Evolutionary conservation across 2,797 vertebrate genomes (phyloP).

Genomic region (Malacoctenus gilli): DNA sequence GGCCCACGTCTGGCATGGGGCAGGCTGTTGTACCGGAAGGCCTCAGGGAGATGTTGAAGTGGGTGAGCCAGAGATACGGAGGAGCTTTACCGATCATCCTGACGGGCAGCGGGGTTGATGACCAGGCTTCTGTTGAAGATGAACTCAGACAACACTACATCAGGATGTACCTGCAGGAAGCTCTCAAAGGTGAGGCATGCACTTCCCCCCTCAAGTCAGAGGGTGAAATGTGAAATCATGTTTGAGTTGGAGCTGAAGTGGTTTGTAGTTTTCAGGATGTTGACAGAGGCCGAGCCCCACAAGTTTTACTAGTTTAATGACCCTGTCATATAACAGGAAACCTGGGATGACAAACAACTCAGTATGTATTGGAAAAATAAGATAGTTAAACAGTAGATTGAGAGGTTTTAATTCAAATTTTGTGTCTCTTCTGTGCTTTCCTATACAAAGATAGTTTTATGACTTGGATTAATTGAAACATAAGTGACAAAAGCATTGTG

Average conservation of each 20-base stretch:
- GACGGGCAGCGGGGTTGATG: constrained; percentile 91
- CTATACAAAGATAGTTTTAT: too few relatives aligned
- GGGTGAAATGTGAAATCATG: constrained; percentile 5
- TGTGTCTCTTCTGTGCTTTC: too few relatives aligned
- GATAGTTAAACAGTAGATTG: too few relatives aligned
- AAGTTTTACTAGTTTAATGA: constrained; percentile 51
- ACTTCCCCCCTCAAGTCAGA: background rate
- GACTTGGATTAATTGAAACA: too few relatives aligned
- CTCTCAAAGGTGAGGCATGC: constrained; percentile 86
- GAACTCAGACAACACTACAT: constrained; percentile 87
- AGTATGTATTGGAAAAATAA: too few relatives aligned
- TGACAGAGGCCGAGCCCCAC: constrained; percentile 4
- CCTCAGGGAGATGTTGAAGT: constrained; percentile 84
- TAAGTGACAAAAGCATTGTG: too few relatives aligned
- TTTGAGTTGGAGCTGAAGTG: constrained; percentile 5
- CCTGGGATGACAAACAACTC: too few relatives aligned
- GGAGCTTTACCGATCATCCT: constrained; percentile 82
- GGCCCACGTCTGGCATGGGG: constrained; percentile 81
- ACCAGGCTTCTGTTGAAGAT: constrained; percentile 84
- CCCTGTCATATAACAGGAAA: constrained; percentile 53
- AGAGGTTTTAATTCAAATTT: too few relatives aligned
- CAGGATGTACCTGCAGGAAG: constrained; percentile 87
- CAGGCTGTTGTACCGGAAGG: constrained; percentile 90
- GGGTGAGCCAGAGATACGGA: constrained; percentile 88
- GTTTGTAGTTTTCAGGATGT: constrained; percentile 3